Evolutionary conservation across 2,113 vertebrate genomes (phyloP).

Genomic region (Pachycephala philippinensis): DNA sequence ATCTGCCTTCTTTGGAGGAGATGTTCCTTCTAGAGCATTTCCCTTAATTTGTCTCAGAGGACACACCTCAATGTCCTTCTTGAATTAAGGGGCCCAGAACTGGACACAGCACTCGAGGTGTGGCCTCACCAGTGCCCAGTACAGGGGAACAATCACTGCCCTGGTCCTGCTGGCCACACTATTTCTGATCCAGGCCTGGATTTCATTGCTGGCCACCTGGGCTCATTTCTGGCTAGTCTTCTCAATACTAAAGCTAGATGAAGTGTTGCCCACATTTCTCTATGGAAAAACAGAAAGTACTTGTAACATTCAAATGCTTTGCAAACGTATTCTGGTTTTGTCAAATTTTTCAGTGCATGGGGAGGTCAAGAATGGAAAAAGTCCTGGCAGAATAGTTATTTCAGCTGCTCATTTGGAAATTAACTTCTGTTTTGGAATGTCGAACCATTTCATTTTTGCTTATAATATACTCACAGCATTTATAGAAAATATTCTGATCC

Average conservation of each 20-base stretch:
- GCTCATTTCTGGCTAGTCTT: background rate
- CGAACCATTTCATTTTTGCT: background rate
- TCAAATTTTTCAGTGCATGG: background rate
- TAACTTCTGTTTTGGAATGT: background rate
- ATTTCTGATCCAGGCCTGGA: background rate
- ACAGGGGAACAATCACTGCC: background rate
- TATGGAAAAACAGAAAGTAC: background rate
- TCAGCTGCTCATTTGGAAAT: background rate
- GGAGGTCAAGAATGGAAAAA: background rate
- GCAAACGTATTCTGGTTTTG: background rate
- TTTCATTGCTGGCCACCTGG: background rate
- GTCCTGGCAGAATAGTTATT: background rate
- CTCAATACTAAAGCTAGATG: background rate
- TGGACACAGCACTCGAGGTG: background rate
- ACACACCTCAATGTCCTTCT: background rate
- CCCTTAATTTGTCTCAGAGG: too few species aligned
- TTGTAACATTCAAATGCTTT: background rate
- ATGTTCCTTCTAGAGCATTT: too few species aligned
- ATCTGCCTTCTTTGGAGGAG: too few species aligned
- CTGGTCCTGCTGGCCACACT: background rate
- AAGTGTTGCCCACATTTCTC: background rate
- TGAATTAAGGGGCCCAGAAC: rapidly evolving
- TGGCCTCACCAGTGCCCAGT: background rate
- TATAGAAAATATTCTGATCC: background rate
- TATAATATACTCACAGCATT: background rate